These are phyloP conservation scores for Homarus americanus DNA, from an alignment of 1,140 invertebrate species.

Conservation along the genomic window DNA sequence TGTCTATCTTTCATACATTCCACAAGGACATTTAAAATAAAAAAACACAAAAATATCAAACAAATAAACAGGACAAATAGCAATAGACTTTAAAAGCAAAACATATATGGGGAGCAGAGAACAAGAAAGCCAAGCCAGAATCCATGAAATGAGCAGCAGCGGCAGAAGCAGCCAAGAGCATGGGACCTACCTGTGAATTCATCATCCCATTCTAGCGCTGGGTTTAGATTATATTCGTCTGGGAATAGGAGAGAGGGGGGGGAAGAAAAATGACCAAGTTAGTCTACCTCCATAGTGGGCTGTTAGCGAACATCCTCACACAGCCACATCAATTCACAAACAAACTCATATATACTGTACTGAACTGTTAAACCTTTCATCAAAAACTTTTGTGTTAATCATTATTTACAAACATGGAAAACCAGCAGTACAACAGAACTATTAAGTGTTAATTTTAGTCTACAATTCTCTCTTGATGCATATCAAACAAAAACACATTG, in stretches of 20 bases:
- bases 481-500: slow-evolving; percentile 49
- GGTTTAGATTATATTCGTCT: slow-evolving; percentile 99
- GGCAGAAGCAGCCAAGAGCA: slow-evolving; percentile 57
- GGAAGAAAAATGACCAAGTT: slow-evolving; percentile 57
- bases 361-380: slow-evolving; percentile 36
- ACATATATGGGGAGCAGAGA: slow-evolving; percentile 9
- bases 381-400: slow-evolving; percentile 54
- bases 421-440: slow-evolving; percentile 47
- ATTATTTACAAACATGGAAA: slow-evolving; percentile 45
- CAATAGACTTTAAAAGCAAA: slow-evolving; percentile 3
- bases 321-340: slow-evolving; percentile 65
- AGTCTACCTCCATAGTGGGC: slow-evolving; percentile 62
- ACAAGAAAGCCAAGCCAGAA: slow-evolving; percentile 4
- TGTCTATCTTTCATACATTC: not conserved
- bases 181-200: slow-evolving; percentile 97
- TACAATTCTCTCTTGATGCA: slow-evolving; percentile 30
- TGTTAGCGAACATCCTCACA: slow-evolving; percentile 64
- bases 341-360: slow-evolving; percentile 1
- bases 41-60: slow-evolving; percentile 1
- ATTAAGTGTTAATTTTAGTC: slow-evolving; percentile 55
- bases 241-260: slow-evolving; percentile 80
- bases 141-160: not conserved
- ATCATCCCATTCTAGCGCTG: slow-evolving; percentile 99
- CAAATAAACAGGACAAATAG: not conserved
- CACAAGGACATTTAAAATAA: not conserved